Base-by-base conservation (phyloP, 2,797 vertebrate genomes). In the Xiphophorus birchmanni region DNA sequence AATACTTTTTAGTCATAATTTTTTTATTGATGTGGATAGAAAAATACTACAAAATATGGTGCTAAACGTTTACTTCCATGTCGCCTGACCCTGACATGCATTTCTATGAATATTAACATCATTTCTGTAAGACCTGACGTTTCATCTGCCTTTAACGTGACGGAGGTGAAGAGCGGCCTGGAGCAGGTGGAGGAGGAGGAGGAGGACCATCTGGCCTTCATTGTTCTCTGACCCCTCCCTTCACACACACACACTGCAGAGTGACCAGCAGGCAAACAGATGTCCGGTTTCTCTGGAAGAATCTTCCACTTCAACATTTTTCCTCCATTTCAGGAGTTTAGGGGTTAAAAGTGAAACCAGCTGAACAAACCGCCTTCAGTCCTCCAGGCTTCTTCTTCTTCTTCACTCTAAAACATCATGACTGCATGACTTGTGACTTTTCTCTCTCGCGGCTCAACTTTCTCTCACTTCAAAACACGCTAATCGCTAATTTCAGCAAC, bases 221-320 rank as follows among this genome's bases (percentile, higher is more conserved):
- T 92, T 93, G 92, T 93, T 89, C 88, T 78, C 85, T 80, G 84
- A 88, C 83, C 83, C 83, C 87, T 87, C 88, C 79, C 71, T 78
- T 47, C 40, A 48, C 2, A 5, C 54, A 11, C 54, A 0, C 75
- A 29, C 56, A 29, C 48, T 79, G 76, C 65, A 74, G 44, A 83
- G 71, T 88, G 87, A 88, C 84, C 84, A 81, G 86, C 83, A 81
- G 79, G 79, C 80, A 3, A 86, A 80, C 88, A 86, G 85, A 85
- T 76, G 83, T 72, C 52, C 29, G 10, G 81, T 52, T 52, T 52
- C 5, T 50, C n/a, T n/a, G 26, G 54, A 58, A 58, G n/a, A n/a
- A n/a, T 58, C 10, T 29, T 11, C 52, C 54, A 29, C 56, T 32
- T 60, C 11, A 60, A 29, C 2, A 1, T 13, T 29, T 26, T 29